These are phyloP conservation scores for Xenopus tropicalis DNA, from an alignment of 2,113 vertebrate species.

Conservation along the genomic window UCB_Xtro_10.0 CM004443.2:96831001-96831500, in stretches of 20 bases:
- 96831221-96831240: background rate
- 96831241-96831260: constrained; percentile 34
- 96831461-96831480: background rate
- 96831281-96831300: constrained; percentile 36
- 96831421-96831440: constrained; percentile 33
- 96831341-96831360: constrained; percentile 32
- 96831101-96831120: too few relatives aligned
- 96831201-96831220: background rate
- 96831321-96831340: constrained; percentile 38
- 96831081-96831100: too few relatives aligned
- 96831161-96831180: too few relatives aligned
- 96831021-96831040: too few relatives aligned
- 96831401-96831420: constrained; percentile 33
- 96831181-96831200: constrained; percentile 12
- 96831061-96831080: too few relatives aligned
- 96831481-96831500: too few relatives aligned
- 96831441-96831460: constrained; percentile 34
- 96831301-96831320: constrained; percentile 30
- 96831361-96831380: constrained; percentile 14
- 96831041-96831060: too few relatives aligned
- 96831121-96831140: too few relatives aligned
- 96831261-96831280: constrained; percentile 34
- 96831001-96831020: too few relatives aligned
- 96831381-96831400: constrained; percentile 32
- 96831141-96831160: too few relatives aligned